Percentiles rank a stretch among this genome's conserved stretches.
Evolutionary conservation across 2,797 vertebrate species (phyloP).

Genomic region (Periophthalmus magnuspinnatus): DNA sequence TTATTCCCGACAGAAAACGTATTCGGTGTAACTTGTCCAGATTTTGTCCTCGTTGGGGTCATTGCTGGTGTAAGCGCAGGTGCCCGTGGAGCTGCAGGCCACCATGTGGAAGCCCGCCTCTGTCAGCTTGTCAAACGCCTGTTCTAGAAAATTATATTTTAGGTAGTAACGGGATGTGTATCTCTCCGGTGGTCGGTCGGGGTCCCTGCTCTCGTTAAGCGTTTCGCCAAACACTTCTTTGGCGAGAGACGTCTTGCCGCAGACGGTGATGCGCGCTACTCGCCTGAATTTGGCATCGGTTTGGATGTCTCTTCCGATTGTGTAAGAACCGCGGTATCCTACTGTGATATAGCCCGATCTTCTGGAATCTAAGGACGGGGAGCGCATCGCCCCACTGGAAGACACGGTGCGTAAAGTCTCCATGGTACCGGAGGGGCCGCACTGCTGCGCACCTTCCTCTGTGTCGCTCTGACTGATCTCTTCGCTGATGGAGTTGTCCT

Average conservation of each 20-base stretch:
- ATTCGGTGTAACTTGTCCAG: constrained; percentile 96
- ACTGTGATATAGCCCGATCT: constrained; percentile 90
- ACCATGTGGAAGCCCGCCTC: constrained; percentile 92
- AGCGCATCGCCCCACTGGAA: constrained; percentile 57
- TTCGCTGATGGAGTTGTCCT: constrained; percentile 85
- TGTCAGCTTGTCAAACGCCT: constrained; percentile 92
- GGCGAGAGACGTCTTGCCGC: constrained; percentile 89
- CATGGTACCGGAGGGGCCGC: constrained; percentile 54
- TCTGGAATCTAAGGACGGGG: constrained; percentile 74
- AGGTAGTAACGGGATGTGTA: constrained; percentile 94
- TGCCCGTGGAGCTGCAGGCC: constrained; percentile 91
- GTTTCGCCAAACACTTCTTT: constrained; percentile 95
- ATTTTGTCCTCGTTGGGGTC: constrained; percentile 93
- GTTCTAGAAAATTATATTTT: constrained; percentile 92
- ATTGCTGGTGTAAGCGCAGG: constrained; percentile 87
- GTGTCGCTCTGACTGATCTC: constrained; percentile 85
- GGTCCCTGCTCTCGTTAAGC: constrained; percentile 92
- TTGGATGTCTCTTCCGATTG: constrained; percentile 90
- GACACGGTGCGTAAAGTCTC: constrained; percentile 63
- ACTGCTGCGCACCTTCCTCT: constrained; percentile 79
- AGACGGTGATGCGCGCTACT: constrained; percentile 91
- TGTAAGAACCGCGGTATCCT: constrained; percentile 91
- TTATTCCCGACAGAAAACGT: constrained; percentile 92
- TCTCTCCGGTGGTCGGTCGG: constrained; percentile 88
- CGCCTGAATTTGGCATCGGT: constrained; percentile 90